Evolutionary conservation across 2,113 vertebrate species (phyloP), one percentile per base, ranked within the genome.

Genomic region (Sylvilagus bachmani): DNA sequence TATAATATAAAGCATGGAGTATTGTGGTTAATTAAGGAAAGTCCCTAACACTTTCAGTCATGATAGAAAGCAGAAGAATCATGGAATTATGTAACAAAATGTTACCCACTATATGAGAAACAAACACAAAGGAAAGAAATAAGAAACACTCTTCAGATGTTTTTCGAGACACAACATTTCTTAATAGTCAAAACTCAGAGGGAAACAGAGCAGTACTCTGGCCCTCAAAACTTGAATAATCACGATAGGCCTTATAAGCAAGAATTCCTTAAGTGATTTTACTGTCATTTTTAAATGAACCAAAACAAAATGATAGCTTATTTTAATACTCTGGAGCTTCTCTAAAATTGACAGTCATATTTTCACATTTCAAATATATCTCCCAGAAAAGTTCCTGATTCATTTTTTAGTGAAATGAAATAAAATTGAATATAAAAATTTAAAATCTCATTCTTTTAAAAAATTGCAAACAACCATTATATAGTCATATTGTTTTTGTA

Each of bases 361-460:
- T 90, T 94, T 95, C 79, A 38, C 87, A 92, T 74, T 87, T 90
- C 87, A 88, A 93, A 96, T 77, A 70, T 53, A 86, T 93, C 85
- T 62, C 92, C 55, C 38, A 85, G 75, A 53, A 90, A 33, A 93
- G 22, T 10, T 21, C 66, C 85, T 90, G 80, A 88, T 70, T 95
- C 75, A 85, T 77, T 92, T 92, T 94, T 86, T 49, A 91, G 87
- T 73, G 62, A 36, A 73, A 95, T 71, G 53, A 91, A 93, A 88
- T 84, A 95, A 88, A 95, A 95, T 86, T 96, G 79, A 86, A 17
- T 58, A 71, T 92, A 92, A 88, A 88, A 85, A 93, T 82, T 88
- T 95, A 66, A 94, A 75, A 90, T 88, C 69, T 90, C 83, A 13
- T 81, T 53, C 21, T 71, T 75, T 86, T 71, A 93, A 53, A 93